Conservation (phyloP, 2,113 vertebrate genomes). For the Benitochromis conjunctus region DNA sequence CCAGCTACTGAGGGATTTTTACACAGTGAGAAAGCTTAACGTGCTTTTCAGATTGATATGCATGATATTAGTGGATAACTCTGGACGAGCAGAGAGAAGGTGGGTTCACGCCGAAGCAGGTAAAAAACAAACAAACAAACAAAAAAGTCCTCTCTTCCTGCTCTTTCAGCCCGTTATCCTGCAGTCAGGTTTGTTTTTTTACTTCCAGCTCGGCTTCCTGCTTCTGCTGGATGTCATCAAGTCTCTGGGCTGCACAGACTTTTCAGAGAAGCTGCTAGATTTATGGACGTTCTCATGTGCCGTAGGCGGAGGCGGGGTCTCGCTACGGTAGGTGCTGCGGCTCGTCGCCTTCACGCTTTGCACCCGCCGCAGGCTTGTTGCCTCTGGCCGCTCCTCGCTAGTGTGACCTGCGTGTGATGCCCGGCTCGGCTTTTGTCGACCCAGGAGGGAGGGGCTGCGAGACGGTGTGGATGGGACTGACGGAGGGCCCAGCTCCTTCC, state of each 20-base stretch:
- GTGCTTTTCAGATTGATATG: background rate
- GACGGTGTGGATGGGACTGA: slow-evolving; percentile 66
- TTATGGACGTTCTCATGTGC: slow-evolving; percentile 55
- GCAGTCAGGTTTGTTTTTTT: slow-evolving; percentile 29
- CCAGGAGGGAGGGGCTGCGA: slow-evolving; percentile 68
- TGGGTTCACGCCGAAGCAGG: background rate
- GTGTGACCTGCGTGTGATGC: background rate
- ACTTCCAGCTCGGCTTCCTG: slow-evolving; percentile 81
- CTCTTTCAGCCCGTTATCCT: background rate
- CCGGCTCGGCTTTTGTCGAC: slow-evolving; percentile 72
- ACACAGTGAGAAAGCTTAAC: background rate
- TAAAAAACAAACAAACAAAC: background rate
- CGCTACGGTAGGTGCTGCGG: slow-evolving; percentile 61
- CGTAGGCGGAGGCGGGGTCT: slow-evolving; percentile 43
- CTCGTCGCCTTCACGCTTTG: slow-evolving; percentile 76
- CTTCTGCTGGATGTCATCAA: slow-evolving; percentile 61
- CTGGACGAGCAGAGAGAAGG: background rate
- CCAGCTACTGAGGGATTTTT: background rate
- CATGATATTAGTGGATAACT: background rate
- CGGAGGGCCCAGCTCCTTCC: slow-evolving; percentile 64
- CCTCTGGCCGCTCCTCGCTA: slow-evolving; percentile 62
- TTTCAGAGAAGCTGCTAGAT: slow-evolving; percentile 74
- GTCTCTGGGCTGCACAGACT: slow-evolving; percentile 72
- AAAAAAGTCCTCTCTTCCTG: background rate
- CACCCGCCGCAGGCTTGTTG: slow-evolving; percentile 72